phyloP scores from a whole-genome alignment of 1,140 invertebrate species.

The Bathynomus jamesi region DNA sequence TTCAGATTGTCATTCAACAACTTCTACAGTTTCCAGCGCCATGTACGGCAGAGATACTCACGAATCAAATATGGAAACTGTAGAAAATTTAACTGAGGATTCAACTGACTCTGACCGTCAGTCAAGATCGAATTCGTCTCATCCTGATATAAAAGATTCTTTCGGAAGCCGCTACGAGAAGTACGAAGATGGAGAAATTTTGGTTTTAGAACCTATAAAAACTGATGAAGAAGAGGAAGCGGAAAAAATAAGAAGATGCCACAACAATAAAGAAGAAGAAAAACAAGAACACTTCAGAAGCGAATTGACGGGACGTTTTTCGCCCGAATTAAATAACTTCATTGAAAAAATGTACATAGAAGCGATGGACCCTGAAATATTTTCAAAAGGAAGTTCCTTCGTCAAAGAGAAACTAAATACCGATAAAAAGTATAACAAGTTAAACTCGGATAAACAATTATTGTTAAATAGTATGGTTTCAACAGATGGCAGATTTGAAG shows the following conservation, averaged over 20 bases:
- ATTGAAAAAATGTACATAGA: neutral
- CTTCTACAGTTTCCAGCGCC: neutral
- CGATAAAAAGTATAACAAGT: neutral
- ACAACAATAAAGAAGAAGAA: neutral
- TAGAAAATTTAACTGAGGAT: neutral
- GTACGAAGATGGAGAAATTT: neutral
- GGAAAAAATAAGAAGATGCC: too few species aligned
- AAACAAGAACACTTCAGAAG: neutral
- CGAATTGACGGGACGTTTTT: neutral
- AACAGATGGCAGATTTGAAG: too few species aligned
- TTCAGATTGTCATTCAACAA: neutral
- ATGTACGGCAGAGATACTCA: too few species aligned
- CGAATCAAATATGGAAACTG: neutral
- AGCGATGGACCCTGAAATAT: neutral
- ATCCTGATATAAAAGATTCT: neutral
- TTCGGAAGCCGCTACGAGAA: neutral
- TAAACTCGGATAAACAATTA: too few species aligned
- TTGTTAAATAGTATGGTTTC: too few species aligned
- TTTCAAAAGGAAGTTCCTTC: neutral
- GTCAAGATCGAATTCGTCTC: neutral
- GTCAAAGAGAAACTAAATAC: neutral
- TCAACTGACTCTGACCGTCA: neutral
- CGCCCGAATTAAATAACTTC: neutral
- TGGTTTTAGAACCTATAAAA: too few species aligned
- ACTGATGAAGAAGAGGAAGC: too few species aligned